Conservation (phyloP, 2,113 vertebrate genomes). For the Thamnophis sirtalis region DNA sequence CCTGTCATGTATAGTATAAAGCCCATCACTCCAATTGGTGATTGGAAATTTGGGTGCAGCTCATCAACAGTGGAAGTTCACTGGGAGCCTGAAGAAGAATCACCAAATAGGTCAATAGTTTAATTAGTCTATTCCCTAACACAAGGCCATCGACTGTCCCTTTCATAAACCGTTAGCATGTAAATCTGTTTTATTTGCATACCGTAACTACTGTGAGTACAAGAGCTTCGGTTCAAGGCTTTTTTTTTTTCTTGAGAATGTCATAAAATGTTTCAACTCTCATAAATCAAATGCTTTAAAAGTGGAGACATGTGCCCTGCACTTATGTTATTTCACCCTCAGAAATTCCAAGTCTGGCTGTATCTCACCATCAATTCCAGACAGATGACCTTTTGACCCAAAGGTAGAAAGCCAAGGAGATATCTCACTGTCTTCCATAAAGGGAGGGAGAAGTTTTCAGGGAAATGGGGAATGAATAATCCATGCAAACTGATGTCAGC, state of each 20-base stretch:
- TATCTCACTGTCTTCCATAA: constrained; percentile 17
- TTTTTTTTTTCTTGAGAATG: neutral
- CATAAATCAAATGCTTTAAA: constrained; percentile 32
- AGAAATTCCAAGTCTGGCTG: constrained; percentile 7
- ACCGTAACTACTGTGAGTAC: neutral
- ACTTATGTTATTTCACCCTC: constrained; percentile 16
- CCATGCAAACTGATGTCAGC: neutral
- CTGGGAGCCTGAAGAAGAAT: neutral
- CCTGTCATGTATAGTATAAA: neutral
- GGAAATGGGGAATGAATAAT: neutral
- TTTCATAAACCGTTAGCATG: neutral
- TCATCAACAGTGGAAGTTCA: neutral
- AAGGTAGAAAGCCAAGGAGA: constrained; percentile 23
- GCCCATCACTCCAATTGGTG: neutral
- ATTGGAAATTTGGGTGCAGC: neutral
- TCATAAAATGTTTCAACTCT: constrained; percentile 3
- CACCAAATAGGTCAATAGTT: neutral
- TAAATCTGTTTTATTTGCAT: neutral
- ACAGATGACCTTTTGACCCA: constrained; percentile 28
- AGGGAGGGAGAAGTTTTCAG: neutral
- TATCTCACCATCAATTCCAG: constrained; percentile 11
- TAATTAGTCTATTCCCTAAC: neutral
- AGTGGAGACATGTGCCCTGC: neutral
- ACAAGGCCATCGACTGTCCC: neutral
- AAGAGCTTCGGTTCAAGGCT: neutral